Evolutionary conservation across 2,113 vertebrate species (phyloP).

Genomic region (Apteryx mantelli): DNA sequence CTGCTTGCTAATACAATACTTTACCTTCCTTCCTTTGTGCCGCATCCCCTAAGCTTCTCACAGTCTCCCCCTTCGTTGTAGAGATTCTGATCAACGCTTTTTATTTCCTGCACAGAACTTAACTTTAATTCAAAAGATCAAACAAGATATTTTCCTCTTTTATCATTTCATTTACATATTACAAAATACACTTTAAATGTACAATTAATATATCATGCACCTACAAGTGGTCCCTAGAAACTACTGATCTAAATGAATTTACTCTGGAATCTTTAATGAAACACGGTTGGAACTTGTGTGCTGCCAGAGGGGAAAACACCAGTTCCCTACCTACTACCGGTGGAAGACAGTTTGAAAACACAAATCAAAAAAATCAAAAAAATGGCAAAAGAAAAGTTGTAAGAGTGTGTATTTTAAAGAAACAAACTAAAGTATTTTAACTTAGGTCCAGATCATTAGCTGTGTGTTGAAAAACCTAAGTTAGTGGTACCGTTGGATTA

Average conservation of each 20-base stretch:
- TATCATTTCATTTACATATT: not conserved
- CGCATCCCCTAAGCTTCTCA: not conserved
- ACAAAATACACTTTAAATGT: not conserved
- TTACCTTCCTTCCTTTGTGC: not conserved
- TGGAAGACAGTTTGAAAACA: not conserved
- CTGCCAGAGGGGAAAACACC: not conserved
- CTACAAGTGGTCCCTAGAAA: not conserved
- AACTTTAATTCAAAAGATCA: not conserved
- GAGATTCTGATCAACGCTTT: not conserved
- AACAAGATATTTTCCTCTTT: not conserved
- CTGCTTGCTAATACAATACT: not conserved
- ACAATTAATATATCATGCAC: not conserved
- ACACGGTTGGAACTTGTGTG: not conserved
- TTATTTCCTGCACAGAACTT: not conserved
- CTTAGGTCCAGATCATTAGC: not conserved
- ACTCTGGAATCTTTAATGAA: not conserved
- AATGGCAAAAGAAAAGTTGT: not conserved
- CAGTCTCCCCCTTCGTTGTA: not conserved
- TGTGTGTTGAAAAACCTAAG: not conserved
- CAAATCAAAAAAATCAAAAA: not conserved
- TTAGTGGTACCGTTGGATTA: not conserved
- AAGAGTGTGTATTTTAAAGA: not conserved
- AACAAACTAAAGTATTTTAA: not conserved
- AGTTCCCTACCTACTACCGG: not conserved
- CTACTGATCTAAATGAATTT: not conserved